Base-by-base conservation (phyloP, 2,113 vertebrate genomes). In the Oreochromis spilurus region DNA sequence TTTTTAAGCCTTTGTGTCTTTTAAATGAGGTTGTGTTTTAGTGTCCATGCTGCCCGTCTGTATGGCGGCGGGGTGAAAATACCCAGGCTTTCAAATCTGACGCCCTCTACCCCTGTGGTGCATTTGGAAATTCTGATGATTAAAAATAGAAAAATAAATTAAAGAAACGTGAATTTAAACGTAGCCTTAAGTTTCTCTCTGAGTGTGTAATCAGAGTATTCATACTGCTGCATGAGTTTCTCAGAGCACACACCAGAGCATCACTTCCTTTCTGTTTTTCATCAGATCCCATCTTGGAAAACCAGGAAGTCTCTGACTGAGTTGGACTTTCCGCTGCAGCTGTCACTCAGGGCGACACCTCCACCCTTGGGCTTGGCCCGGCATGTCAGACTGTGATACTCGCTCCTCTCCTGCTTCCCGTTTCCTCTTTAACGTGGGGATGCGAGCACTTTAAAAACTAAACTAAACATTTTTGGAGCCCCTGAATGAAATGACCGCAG, bases 201-300 rank as follows among this genome's bases (percentile, higher is more conserved):
- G 2, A 21, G 65, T 43, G 11, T 43, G 65, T 70, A 43, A 21
- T 45, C 21, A 14, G 13, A 43, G 67, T 45, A 45, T 72, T 72
- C 12, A 43, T 72, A 45, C 6, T 34, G 26, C 52, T 57, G 4
- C 55, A 65, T 5, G 2, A 58, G 43, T 81, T 62, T 26, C 40
- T 40, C 9, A 13, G 8, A 7, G 17, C 54, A 26, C 26, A 12
- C 16, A 26, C 17, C 14, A 40, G n/a, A 52, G 4, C 38, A 31
- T 21, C n/a, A 36, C 48, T n/a, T 54, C 19, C 13, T 53, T 10
- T 80, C 19, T 72, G 6, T 67, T 6, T 77, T 77, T 93, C 84
- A 88, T 53, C 96, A 99, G 98, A 98, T 97, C 98, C 98, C 19
- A 98, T 99, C 94, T 93, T 99, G 13, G 98, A 99, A 43, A 97